Percentiles rank a stretch among this genome's conserved stretches.
Conservation (phyloP, 2,113 vertebrate genomes). For the Eubucco bourcierii region DNA sequence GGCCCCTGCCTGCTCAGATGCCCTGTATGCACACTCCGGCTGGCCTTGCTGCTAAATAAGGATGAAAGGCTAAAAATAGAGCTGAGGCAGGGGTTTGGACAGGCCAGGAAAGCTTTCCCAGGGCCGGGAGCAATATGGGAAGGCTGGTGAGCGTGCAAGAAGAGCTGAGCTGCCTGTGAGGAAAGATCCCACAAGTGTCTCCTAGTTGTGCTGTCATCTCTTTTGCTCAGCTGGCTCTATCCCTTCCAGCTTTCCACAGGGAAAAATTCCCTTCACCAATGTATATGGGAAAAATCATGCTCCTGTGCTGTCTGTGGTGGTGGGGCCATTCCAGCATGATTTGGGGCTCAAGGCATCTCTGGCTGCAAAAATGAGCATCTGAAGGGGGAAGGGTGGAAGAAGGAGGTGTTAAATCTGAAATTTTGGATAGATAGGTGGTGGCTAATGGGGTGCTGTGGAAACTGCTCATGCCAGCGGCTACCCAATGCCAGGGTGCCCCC, state of each 20-base stretch:
- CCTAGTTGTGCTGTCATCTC: fast-evolving
- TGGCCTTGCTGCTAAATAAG: conserved; percentile 65
- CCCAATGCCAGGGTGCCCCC: background rate
- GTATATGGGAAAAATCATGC: fast-evolving
- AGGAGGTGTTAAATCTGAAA: background rate
- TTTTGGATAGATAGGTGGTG: background rate
- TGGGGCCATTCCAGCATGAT: fast-evolving
- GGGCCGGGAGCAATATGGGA: background rate
- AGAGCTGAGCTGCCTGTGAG: background rate
- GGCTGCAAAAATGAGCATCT: background rate
- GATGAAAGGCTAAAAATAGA: conserved; percentile 68
- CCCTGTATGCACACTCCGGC: background rate
- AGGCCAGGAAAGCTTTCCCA: background rate
- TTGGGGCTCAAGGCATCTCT: background rate
- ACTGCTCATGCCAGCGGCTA: background rate
- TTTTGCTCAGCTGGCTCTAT: background rate
- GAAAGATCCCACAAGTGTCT: background rate
- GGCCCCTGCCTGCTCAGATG: background rate
- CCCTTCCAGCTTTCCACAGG: background rate
- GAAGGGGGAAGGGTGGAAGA: background rate
- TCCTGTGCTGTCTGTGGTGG: background rate
- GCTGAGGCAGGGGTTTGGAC: background rate
- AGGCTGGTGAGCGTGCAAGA: fast-evolving
- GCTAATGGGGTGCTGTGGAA: background rate
- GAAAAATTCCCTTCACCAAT: background rate